Conservation (phyloP, 1,140 invertebrate species). For the Scaptodrosophila lebanonensis region DNA sequence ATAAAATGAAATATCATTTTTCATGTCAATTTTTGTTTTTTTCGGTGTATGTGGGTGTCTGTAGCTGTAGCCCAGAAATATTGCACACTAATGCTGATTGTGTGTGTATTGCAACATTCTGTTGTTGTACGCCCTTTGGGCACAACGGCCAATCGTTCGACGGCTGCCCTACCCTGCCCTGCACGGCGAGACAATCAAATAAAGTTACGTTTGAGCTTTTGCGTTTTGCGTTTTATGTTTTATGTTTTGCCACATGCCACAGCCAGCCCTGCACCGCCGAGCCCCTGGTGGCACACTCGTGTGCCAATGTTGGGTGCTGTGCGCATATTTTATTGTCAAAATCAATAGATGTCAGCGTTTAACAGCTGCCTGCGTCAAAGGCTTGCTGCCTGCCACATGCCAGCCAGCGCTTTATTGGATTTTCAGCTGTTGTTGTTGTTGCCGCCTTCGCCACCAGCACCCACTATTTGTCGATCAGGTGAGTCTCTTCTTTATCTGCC, state of each 20-base stretch:
- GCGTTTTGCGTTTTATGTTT: slow-evolving; percentile 28
- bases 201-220: slow-evolving; percentile 30
- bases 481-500: slow-evolving; percentile 27
- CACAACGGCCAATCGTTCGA: slow-evolving; percentile 8
- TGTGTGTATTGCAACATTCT: too few species aligned
- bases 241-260: background rate
- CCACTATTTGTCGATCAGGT: slow-evolving; percentile 37
- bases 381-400: background rate
- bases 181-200: slow-evolving; percentile 62
- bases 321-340: slow-evolving; percentile 57
- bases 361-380: slow-evolving; percentile 35
- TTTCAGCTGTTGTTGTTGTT: slow-evolving; percentile 8
- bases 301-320: background rate
- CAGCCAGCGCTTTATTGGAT: slow-evolving; percentile 41
- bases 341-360: slow-evolving; percentile 68
- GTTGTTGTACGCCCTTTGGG: too few species aligned
- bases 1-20: too few species aligned
- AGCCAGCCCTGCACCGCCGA: background rate
- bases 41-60: too few species aligned
- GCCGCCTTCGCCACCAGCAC: too few species aligned
- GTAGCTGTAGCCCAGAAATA: too few species aligned
- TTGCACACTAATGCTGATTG: slow-evolving; percentile 38
- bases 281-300: too few species aligned
- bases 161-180: too few species aligned
- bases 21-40: too few species aligned